A percentile compares a stretch with the other conserved stretches of the same genome.
These are phyloP conservation scores for Patella pellucida DNA, from an alignment of 2,888 invertebrate genomes.

Conservation along the genomic window DNA sequence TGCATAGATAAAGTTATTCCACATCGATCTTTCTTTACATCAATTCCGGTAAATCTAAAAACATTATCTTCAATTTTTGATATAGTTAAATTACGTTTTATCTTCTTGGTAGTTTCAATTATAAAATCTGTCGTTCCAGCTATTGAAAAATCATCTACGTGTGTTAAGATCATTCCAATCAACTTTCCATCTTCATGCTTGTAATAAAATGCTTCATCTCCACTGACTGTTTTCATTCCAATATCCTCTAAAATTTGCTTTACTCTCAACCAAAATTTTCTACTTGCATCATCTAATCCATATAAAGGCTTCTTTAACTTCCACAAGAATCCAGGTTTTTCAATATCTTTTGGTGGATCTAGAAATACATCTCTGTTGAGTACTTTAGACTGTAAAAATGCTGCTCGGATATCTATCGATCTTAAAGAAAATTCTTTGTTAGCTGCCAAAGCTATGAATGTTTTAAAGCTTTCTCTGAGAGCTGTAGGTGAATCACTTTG, in stretches of 20 bases:
- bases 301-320: too few species aligned
- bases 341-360: too few species aligned
- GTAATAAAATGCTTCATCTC: constrained; percentile 6
- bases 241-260: too few species aligned
- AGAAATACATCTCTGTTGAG: too few species aligned
- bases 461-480: constrained; percentile 6
- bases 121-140: constrained; percentile 6
- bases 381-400: too few species aligned
- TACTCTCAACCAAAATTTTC: too few species aligned
- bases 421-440: neutral
- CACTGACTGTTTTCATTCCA: constrained; percentile 4
- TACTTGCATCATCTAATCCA: too few species aligned
- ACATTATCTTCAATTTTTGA: neutral
- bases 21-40: neutral
- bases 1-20: constrained; percentile 6
- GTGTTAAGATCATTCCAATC: constrained; percentile 1
- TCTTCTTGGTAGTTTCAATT: neutral
- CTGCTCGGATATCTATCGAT: neutral
- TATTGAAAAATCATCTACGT: neutral
- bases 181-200: neutral
- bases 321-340: too few species aligned
- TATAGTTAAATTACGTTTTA: neutral
- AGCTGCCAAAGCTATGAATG: neutral
- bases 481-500: neutral
- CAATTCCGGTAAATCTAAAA: neutral